Evolutionary conservation across 2,113 vertebrate species (phyloP), one percentile per base, ranked within the genome.

Genomic region (Verasper variegatus): DNA sequence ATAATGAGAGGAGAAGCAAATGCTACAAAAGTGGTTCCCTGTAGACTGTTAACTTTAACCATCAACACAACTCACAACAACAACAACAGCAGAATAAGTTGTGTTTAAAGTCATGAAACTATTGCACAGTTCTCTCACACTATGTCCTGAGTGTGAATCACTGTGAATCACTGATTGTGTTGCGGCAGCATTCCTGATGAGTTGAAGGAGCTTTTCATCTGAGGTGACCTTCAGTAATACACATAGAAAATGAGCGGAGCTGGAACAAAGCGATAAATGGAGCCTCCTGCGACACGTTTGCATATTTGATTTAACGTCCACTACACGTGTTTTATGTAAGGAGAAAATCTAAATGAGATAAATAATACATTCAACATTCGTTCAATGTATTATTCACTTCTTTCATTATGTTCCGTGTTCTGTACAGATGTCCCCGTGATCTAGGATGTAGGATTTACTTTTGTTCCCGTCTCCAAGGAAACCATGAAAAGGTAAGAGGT

Each of bases 291-390:
- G n/a, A 59, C 55, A 67, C 18, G 26, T 47, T 45, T 52, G 12
- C 61, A 80, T 58, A 45, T 64, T 54, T 59, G 3, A 75, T 54
- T 13, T 3, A 45, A n/a, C n/a, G 26, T 70, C 26, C 47, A 18
- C 35, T 47, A 5, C 26, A 31, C 0, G 2, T 54, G 31, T 71
- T 66, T 31, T 21, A n/a, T 35, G 1, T n/a, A n/a, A 13, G 6
- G 37, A 5, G 3, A 26, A n/a, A 68, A 67, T 5, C 56, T 3
- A 52, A 52, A 31, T 31, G 20, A 9, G 18, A 52, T 80, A 8
- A 71, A 76, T 76, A 68, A 79, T 80, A 21, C 3, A 76, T 52
- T 3, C 7, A 75, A 13, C 31, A 63, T 52, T 51, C 4, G 2
- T 10, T 31, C 31, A 31, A 52, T 79, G 15, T 31, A 71, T 79